Conservation (phyloP, 2,888 invertebrate genomes). For the Rapana venosa region DNA sequence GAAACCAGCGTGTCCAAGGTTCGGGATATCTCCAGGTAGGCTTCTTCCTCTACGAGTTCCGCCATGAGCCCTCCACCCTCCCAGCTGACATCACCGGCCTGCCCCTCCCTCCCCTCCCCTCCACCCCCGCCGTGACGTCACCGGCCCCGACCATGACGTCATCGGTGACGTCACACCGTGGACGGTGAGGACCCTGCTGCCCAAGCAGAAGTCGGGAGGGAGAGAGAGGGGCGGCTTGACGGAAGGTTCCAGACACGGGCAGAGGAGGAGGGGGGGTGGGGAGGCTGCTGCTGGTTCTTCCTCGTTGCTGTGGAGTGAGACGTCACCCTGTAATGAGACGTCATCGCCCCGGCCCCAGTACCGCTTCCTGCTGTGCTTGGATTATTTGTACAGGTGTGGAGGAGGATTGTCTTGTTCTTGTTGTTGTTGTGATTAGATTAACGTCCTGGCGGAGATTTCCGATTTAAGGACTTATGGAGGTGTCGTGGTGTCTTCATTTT, state of each 20-base stretch:
- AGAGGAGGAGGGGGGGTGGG: neutral
- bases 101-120: neutral
- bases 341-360: constrained; percentile 3
- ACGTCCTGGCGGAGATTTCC: neutral
- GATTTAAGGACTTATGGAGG: too few relatives aligned
- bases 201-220: neutral
- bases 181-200: neutral
- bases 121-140: constrained; percentile 1
- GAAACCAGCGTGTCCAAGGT: neutral
- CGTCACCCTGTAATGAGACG: neutral
- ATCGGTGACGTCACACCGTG: constrained; percentile 11
- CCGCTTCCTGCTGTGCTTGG: constrained; percentile 24
- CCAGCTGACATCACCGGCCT: neutral
- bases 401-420: neutral
- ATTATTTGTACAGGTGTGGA: neutral
- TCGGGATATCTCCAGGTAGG: constrained; percentile 19
- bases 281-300: too few relatives aligned
- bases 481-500: too few relatives aligned
- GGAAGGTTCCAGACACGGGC: neutral
- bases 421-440: neutral
- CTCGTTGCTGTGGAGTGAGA: neutral
- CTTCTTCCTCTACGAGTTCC: constrained; percentile 24
- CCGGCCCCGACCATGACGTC: neutral
- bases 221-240: neutral
- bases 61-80: neutral